Conservation (phyloP, 1,140 invertebrate species). For the Hyposmocoma kahamanoa region DNA sequence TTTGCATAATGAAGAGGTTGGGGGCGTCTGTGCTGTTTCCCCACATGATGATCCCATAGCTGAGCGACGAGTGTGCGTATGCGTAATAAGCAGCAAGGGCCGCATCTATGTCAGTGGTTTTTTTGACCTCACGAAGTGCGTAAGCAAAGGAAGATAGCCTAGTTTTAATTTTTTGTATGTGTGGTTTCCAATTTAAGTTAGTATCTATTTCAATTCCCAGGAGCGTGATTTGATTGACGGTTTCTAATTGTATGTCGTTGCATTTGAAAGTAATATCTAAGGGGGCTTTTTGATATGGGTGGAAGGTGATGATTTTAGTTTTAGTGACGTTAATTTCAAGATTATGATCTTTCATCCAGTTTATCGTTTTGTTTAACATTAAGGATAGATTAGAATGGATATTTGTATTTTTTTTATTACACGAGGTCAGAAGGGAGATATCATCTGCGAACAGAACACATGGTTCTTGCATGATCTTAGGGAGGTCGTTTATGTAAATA, state of each 20-base stretch:
- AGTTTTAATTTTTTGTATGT: neutral
- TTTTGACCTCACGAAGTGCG: neutral
- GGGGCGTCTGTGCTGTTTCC: slow-evolving; percentile 1
- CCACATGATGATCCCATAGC: neutral
- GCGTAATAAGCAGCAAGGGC: neutral
- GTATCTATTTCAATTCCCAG: neutral
- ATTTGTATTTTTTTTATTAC: neutral
- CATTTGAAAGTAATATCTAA: neutral
- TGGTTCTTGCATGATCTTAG: neutral
- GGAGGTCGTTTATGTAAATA: neutral
- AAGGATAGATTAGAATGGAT: neutral
- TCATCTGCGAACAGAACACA: neutral
- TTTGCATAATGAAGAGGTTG: neutral
- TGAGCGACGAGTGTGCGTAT: neutral
- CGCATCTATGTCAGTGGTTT: neutral
- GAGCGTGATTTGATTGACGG: neutral
- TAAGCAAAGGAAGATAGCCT: neutral
- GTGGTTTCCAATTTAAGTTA: slow-evolving; percentile 1
- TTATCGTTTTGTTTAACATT: neutral
- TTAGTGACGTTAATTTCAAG: neutral
- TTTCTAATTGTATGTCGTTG: neutral
- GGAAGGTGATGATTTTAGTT: neutral
- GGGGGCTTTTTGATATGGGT: neutral
- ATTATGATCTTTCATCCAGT: neutral
- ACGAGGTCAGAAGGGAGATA: neutral